Base-by-base conservation (phyloP, 2,888 invertebrate species). In the Idaea dimidiata region DNA sequence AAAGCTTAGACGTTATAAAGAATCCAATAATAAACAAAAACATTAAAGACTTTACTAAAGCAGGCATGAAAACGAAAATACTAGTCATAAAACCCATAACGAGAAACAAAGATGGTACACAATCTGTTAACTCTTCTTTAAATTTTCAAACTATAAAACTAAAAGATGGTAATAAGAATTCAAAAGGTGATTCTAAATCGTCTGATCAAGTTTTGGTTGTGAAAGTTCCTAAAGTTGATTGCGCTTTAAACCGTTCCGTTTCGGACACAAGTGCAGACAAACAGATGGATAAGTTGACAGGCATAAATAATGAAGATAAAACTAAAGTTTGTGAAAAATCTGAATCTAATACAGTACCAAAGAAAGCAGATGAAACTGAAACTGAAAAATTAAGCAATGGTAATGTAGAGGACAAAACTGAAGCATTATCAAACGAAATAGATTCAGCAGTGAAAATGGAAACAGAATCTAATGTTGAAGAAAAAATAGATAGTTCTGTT, bases 121-220 rank as follows among this genome's bases (percentile, higher is more conserved):
- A 80, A 65, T 64, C 80, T 33, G 66, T 82, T 16, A 86, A 81
- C 55, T 70, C 80, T 1, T 79, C 89, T 18, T 72, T 91, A 16
- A 90, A 90, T 75, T 89, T 88, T 67, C 90, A 90, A 79, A 91
- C 89, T 94, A 81, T 98, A 95, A 93, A 98, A 97, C 87, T 98
- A 95, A 72, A 90, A 73, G 91, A 91, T 68, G 79, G 85, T n/a
- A 84, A 72, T 66, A 87, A 85, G 68, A 75, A 66, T 62, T 74
- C 72, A 62, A 70, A 76, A 7, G 82, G 71, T 69, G 84, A 88
- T 67, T 86, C 85, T 64, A 85, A 82, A 58, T 63, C 76, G 62
- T 73, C 80, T 61, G 89, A 91, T 72, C 88, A 89, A 81, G 84
- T 89, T 60, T 82, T 87, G 60, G 85, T 91, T 54, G 90, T 91